Base-by-base conservation (phyloP, 2,797 vertebrate genomes). In the Alfaro cultratus region DNA sequence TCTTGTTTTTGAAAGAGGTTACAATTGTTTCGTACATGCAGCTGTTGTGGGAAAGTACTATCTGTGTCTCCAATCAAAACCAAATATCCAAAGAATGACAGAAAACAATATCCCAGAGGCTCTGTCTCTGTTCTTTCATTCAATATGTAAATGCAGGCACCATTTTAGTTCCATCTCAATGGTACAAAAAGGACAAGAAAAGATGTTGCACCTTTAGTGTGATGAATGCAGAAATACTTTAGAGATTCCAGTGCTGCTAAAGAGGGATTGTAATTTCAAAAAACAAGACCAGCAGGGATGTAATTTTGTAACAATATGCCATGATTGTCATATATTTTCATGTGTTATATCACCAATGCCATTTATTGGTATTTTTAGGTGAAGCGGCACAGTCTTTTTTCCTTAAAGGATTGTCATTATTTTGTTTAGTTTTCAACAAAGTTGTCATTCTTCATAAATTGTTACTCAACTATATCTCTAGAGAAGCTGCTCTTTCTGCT, bases 331-430 rank as follows among this genome's bases (percentile, higher is more conserved):
- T 85, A 85, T 71, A 74, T 78, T 75, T 81, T 41, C 36, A 74
- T 12, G 34, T 18, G 16, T 75, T 72, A 46, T 53, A 73, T 87
- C 76, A 83, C 78, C 13, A 41, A 74, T 57, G 79, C 73, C 83
- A 88, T 77, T 83, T 55, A 4, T 76, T 80, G 77, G 68, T 90
- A 85, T 92, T 92, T 89, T 85, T 87, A 91, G 85, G 57, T 79
- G 71, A 79, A 79, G 76, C 60, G 51, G 79, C 53, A 79, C n/a
- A 34, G 41, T 46, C 78, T 60, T 78, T 68, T 80, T 84, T 76
- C 70, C 55, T 60, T 55, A 84, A 74, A 70, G 75, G 73, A 43
- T 31, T 74, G 16, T 85, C 80, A 82, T 79, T 85, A 53, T 75
- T 62, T 70, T 26, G 23, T 75, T 77, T 43, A 39, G 77, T 74